Evolutionary conservation across 2,113 vertebrate species (phyloP), one percentile per base, ranked within the genome.

Genomic region (Psilopsiagon aymara): DNA sequence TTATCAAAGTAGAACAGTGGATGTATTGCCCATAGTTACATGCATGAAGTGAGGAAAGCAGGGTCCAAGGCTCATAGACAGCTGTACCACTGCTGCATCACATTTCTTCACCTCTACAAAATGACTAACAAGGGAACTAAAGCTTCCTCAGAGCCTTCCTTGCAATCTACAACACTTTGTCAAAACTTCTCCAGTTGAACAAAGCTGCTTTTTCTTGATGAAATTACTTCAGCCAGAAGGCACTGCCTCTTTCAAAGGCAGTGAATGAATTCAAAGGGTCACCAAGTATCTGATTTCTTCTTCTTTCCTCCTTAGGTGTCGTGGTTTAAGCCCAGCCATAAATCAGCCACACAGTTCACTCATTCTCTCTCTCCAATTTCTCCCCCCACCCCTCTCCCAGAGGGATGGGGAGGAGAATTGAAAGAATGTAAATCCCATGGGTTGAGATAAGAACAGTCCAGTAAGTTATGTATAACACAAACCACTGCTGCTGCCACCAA

Each of bases 131-230:
- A 87, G 55, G 55, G 70, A 94, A 93, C 74, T 91, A 89, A 96
- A 35, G 51, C 75, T 87, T 88, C 73, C 86, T 81, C 44, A 86
- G 60, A 81, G 31, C 53, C 51, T 89, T 81, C 69, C 39, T 29
- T 71, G 70, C 66, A 89, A 96, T 89, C 84, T 67, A 60, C 59
- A 70, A 37, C n/a, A 82, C 31, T 89, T 70, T 64, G 66, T 84
- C 68, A 62, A 63, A 88, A 86, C 51, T 81, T 63, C n/a, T 67
- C 33, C 51, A 29, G 17, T 85, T 87, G 76, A 96, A 87, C 69
- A 94, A 95, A 91, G 84, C 66, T 60, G 69, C 55, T 91, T 96
- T 96, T 95, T 95, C 87, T 93, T 69, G 90, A 68, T 60, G 77
- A 91, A 84, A 91, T 70, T 82, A 82, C 70, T 87, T 96, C 44